Evolutionary conservation across 2,888 invertebrate genomes (phyloP).

Genomic region (Pristionchus entomophagus): DNA sequence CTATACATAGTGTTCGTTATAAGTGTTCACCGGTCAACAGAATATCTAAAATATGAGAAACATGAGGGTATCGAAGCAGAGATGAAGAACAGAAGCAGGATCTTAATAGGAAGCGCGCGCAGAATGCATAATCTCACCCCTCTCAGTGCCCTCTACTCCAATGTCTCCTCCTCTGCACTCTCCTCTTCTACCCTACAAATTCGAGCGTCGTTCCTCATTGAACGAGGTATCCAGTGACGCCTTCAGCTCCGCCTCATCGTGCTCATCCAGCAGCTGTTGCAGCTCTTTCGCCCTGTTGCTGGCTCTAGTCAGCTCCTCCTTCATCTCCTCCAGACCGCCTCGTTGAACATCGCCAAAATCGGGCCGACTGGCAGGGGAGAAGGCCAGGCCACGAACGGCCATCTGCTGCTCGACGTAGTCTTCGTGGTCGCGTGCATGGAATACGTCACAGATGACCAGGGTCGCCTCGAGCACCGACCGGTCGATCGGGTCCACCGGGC

Average conservation of each 20-base stretch:
- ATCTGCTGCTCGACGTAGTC: neutral
- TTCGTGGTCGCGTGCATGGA: neutral
- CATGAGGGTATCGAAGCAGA: neutral
- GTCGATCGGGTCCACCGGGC: neutral
- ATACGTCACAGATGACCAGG: neutral
- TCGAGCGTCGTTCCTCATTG: too few species aligned
- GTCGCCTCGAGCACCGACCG: neutral
- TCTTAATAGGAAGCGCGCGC: neutral
- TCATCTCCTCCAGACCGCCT: neutral
- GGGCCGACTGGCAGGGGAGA: neutral
- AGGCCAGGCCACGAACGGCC: neutral
- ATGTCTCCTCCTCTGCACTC: neutral
- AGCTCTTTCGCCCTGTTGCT: neutral
- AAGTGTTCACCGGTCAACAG: too few species aligned
- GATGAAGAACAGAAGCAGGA: neutral
- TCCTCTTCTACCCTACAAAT: too few species aligned
- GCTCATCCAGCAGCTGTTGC: neutral
- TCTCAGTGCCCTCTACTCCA: constrained; percentile 10
- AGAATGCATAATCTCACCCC: neutral
- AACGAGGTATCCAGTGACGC: neutral
- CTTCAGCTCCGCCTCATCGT: neutral
- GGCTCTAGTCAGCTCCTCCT: neutral
- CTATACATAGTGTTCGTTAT: too few species aligned
- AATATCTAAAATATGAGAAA: too few species aligned
- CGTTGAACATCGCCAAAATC: neutral